These are phyloP conservation scores for Drosophila murphyi DNA, from an alignment of 1,140 invertebrate genomes.

Conservation along the genomic window DNA sequence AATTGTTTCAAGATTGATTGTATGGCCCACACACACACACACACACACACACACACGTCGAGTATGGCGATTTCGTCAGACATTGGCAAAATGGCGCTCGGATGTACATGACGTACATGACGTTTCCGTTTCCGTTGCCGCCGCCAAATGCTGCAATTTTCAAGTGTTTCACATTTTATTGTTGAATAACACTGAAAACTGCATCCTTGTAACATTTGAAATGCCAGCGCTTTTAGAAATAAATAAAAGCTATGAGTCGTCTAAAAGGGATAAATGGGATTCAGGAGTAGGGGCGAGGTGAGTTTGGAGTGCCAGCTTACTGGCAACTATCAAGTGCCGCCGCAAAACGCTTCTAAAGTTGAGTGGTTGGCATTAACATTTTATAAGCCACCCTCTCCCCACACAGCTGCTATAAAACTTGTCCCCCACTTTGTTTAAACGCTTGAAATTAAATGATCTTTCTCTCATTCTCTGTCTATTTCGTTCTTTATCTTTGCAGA, in stretches of 20 bases:
- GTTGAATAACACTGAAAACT: conserved; percentile 20
- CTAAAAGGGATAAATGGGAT: conserved; percentile 10
- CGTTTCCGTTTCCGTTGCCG: conserved; percentile 75
- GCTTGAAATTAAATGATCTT: conserved; percentile 46
- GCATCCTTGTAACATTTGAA: conserved; percentile 14
- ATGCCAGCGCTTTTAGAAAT: conserved; percentile 39
- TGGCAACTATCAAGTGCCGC: conserved; percentile 49
- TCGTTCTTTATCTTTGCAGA: conserved; percentile 62
- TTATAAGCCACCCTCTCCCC: conserved; percentile 37
- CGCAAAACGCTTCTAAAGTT: conserved; percentile 69
- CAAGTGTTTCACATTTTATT: conserved; percentile 52
- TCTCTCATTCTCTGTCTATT: conserved; percentile 1
- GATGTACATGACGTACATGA: conserved; percentile 75
- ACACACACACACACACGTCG: conserved; percentile 28
- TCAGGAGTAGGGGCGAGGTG: neutral
- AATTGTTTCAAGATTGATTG: conserved; percentile 79
- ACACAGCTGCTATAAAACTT: conserved; percentile 23
- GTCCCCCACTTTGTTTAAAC: conserved; percentile 54
- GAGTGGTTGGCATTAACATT: conserved; percentile 70
- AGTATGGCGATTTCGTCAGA: conserved; percentile 40
- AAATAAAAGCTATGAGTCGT: conserved; percentile 33
- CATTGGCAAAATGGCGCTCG: conserved; percentile 54
- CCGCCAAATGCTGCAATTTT: conserved; percentile 33
- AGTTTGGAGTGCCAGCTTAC: neutral
- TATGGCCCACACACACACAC: conserved; percentile 55